Base-by-base conservation (phyloP, 2,888 invertebrate genomes). In the Girardia tigrina region DNA sequence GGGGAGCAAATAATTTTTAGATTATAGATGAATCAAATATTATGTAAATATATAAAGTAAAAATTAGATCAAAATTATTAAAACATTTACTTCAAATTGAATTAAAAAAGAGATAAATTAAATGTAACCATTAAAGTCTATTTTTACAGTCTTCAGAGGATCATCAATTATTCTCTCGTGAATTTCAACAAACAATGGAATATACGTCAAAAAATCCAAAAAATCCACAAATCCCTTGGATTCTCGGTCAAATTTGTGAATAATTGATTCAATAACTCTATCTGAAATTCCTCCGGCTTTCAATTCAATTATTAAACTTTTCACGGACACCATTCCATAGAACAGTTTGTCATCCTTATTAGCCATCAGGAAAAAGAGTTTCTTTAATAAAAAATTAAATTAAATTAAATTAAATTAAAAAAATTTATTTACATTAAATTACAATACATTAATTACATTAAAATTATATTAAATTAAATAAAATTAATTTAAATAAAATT, bases 141-240 rank as follows among this genome's bases (percentile, higher is more conserved):
- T 56, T n/a, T n/a, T 8, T 12, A 56, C 56, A 56, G 4, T 56
- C 23, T 56, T 56, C 4, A 56, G 56, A 0, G 84, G 84, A 74
- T 83, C 80, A 4, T 79, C 78, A 26, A 83, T 79, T 28, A 84
- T 84, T 20, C 82, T 77, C 28, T 80, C 78, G 77, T 84, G 84
- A 29, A 84, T 81, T 76, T 83, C 83, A 26, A 84, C 79, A 78
- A 84, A 84, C 27, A 84, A 80, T 1, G 84, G 84, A 20, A 83
- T 79, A 77, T 84, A 84, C 0, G 81, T 83, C 23, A 84, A 81
- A 78, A 81, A 83, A 78, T 84, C 84, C 78, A 84, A 76, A 76
- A 82, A 84, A 75, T 83, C 83, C 6, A 83, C 80, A 26, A 80
- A 78, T 0, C 83, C 83, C 28, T 79, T 80, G 2, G 80, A 81